These are phyloP conservation scores for Trichosurus vulpecula DNA, from an alignment of 2,797 vertebrate species.

Conservation along the genomic window DNA sequence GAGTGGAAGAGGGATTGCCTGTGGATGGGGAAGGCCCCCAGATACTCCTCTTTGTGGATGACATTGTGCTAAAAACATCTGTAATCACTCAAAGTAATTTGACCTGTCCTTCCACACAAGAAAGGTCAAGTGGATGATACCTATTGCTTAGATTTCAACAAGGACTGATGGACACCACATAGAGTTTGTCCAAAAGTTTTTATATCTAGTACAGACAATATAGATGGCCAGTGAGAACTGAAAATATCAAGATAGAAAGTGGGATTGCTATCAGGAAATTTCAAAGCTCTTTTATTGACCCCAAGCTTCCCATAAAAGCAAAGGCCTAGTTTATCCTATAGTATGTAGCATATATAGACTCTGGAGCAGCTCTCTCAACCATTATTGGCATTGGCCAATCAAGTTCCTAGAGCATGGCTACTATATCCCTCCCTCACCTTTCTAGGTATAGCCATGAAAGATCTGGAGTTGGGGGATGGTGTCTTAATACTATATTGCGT, in stretches of 20 bases:
- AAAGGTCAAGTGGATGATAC: not conserved
- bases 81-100: not conserved
- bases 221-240: not conserved
- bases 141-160: not conserved
- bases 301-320: not conserved
- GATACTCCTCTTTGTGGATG: not conserved
- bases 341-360: not conserved
- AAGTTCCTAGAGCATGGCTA: not conserved
- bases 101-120: not conserved
- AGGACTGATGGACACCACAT: not conserved
- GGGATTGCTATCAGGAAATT: not conserved
- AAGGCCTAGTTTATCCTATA: not conserved
- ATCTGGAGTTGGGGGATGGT: accelerated
- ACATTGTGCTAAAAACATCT: not conserved
- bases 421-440: not conserved
- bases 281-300: not conserved
- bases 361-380: not conserved
- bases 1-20: not conserved
- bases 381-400: not conserved
- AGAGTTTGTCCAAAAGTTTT: not conserved
- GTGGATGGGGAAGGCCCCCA: not conserved
- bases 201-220: not conserved
- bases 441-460: not conserved
- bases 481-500: not conserved
- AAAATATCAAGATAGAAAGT: not conserved